Percentiles rank a stretch among this genome's conserved stretches.
These are phyloP conservation scores for Dilophus febrilis DNA, from an alignment of 2,888 invertebrate species.

Conservation along the genomic window DNA sequence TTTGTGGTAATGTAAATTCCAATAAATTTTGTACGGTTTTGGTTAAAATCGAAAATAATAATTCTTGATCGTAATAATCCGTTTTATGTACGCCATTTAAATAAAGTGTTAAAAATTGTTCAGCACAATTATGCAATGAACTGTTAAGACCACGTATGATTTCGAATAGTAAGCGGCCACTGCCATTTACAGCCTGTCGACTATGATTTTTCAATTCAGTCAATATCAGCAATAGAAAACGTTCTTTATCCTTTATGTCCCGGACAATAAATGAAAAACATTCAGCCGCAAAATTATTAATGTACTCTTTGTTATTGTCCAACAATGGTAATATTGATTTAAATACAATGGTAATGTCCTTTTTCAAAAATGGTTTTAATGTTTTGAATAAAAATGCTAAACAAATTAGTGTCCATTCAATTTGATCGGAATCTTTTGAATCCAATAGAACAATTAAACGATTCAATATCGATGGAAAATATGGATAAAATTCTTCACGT, in stretches of 20 bases:
- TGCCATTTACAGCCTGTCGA: constrained; percentile 63
- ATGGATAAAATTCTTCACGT: constrained; percentile 73
- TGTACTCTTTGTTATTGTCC: constrained; percentile 52
- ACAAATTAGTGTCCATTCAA: constrained; percentile 75
- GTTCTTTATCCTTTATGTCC: constrained; percentile 64
- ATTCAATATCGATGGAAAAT: constrained; percentile 51
- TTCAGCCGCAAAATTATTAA: constrained; percentile 87
- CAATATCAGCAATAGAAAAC: constrained; percentile 53
- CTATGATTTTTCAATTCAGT: constrained; percentile 46
- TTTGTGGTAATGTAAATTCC: constrained; percentile 41
- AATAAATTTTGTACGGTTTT: constrained; percentile 47
- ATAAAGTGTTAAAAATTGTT: constrained; percentile 27
- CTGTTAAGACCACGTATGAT: constrained; percentile 66
- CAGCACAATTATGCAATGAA: constrained; percentile 72
- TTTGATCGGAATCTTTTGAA: constrained; percentile 62
- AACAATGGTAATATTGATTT: constrained; percentile 57
- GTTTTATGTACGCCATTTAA: neutral
- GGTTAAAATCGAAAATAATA: constrained; percentile 42
- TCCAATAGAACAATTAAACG: constrained; percentile 51
- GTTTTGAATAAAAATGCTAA: constrained; percentile 84
- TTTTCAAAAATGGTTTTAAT: constrained; percentile 65
- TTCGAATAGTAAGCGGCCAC: constrained; percentile 78
- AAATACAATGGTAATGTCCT: constrained; percentile 57
- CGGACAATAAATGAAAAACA: constrained; percentile 90
- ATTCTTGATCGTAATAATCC: constrained; percentile 30